Percentiles rank a stretch among this genome's conserved stretches.
phyloP scores from a whole-genome alignment of 64 coral and sea anemone genomes.

The Montipora foliosa region DNA sequence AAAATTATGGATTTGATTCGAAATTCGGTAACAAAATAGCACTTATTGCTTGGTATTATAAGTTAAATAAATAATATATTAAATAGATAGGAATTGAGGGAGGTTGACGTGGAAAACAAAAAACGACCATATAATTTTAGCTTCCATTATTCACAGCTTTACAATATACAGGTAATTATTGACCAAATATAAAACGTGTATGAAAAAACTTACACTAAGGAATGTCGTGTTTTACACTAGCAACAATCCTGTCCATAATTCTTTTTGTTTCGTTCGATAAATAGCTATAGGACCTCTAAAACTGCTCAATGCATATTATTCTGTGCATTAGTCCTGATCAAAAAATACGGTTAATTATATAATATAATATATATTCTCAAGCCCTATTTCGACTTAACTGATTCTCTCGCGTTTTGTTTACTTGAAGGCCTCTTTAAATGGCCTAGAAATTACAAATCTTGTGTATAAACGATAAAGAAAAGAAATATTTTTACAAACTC shows the following conservation, averaged over 20 bases:
- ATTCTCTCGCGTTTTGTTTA: slow-evolving; percentile 59
- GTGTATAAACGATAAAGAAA: slow-evolving; percentile 71
- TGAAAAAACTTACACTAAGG: slow-evolving; percentile 87
- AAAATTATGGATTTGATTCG: slow-evolving; percentile 85
- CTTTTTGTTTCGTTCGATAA: slow-evolving; percentile 92
- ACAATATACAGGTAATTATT: slow-evolving; percentile 95
- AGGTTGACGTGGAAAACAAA: slow-evolving; percentile 46
- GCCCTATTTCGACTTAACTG: slow-evolving; percentile 72
- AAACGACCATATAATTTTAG: slow-evolving; percentile 79
- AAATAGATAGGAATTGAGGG: slow-evolving; percentile 89
- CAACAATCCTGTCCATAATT: slow-evolving; percentile 83
- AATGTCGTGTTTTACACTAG: slow-evolving; percentile 93
- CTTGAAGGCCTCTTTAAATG: slow-evolving; percentile 35
- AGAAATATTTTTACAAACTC: slow-evolving; percentile 54
- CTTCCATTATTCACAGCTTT: slow-evolving; percentile 97
- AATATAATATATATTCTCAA: slow-evolving; percentile 64
- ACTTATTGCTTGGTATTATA: slow-evolving; percentile 97
- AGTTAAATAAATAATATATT: slow-evolving; percentile 99
- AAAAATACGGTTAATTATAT: slow-evolving; percentile 94
- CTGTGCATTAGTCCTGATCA: slow-evolving; percentile 87
- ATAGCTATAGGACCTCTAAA: slow-evolving; percentile 93
- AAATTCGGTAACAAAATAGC: slow-evolving; percentile 97
- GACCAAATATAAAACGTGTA: slow-evolving; percentile 99
- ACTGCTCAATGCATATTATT: slow-evolving; percentile 92
- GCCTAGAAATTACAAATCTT: slow-evolving; percentile 61